Evolutionary conservation across 2,113 vertebrate species (phyloP).

Genomic region (Caranx melampygus): DNA sequence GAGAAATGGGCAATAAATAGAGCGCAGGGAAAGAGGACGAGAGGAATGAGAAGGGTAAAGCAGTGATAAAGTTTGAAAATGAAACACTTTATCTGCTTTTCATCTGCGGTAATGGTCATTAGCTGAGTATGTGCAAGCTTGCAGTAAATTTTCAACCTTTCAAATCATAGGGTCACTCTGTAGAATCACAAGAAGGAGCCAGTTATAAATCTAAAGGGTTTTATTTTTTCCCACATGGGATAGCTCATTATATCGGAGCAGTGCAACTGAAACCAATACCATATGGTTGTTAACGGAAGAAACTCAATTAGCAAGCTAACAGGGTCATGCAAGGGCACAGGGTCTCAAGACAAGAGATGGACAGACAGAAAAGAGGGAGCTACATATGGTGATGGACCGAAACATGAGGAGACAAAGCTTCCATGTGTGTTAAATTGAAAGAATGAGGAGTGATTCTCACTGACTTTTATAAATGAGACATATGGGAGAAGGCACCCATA

Average conservation of each 20-base stretch:
- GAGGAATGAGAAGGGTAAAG: constrained; percentile 24
- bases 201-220: constrained; percentile 77
- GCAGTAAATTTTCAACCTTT: constrained; percentile 68
- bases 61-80: constrained; percentile 64
- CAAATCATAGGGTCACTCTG: constrained; percentile 68
- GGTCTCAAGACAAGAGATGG: constrained; percentile 38
- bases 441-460: neutral
- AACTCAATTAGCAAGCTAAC: constrained; percentile 74
- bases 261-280: constrained; percentile 77
- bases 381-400: neutral
- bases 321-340: constrained; percentile 62
- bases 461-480: constrained; percentile 2
- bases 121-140: constrained; percentile 54
- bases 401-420: constrained; percentile 16
- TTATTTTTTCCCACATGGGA: constrained; percentile 69
- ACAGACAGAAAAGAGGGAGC: constrained; percentile 38
- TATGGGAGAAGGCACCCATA: neutral
- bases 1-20: constrained; percentile 37
- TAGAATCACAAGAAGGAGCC: constrained; percentile 59
- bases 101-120: constrained; percentile 67
- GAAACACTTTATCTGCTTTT: constrained; percentile 76
- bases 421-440: constrained; percentile 33
- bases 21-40: constrained; percentile 16
- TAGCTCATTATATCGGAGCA: constrained; percentile 74
- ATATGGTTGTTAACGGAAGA: constrained; percentile 76